Percentiles rank a stretch among this genome's conserved stretches.
phyloP scores from a whole-genome alignment of 1,140 invertebrate species.

The Drosophila jambulina region DNA sequence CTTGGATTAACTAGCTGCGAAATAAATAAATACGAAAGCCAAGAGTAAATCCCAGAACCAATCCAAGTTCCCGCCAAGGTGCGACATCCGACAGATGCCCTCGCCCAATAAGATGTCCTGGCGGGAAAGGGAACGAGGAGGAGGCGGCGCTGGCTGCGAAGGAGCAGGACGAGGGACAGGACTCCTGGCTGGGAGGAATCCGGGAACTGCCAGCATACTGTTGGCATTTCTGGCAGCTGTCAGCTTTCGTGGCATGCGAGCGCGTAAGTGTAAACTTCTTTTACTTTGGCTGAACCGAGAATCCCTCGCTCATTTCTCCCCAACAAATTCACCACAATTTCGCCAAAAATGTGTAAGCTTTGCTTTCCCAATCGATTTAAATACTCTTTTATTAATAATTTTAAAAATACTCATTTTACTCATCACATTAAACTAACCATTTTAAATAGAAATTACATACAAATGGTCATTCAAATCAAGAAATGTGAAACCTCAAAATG shows the following conservation, averaged over 20 bases:
- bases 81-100: constrained; percentile 68
- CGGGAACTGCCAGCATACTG: constrained; percentile 61
- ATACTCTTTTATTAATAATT: background rate
- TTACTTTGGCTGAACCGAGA: constrained; percentile 45
- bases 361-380: background rate
- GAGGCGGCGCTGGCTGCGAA: background rate
- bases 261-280: constrained; percentile 77
- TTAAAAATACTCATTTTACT: background rate
- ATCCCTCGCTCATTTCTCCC: constrained; percentile 1
- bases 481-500: too few relatives aligned
- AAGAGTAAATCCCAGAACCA: constrained; percentile 37
- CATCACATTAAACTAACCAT: background rate
- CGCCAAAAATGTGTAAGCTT: background rate
- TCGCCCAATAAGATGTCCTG: constrained; percentile 78
- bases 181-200: constrained; percentile 21
- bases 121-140: constrained; percentile 33
- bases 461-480: too few relatives aligned
- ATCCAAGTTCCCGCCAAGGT: constrained; percentile 53
- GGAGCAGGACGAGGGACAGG: constrained; percentile 9
- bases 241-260: constrained; percentile 75
- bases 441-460: background rate
- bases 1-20: constrained; percentile 64
- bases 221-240: constrained; percentile 81
- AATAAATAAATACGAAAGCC: constrained; percentile 43
- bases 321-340: constrained; percentile 18